Base-by-base conservation (phyloP, 2,113 vertebrate species). In the Gobiocypris rarus region DNA sequence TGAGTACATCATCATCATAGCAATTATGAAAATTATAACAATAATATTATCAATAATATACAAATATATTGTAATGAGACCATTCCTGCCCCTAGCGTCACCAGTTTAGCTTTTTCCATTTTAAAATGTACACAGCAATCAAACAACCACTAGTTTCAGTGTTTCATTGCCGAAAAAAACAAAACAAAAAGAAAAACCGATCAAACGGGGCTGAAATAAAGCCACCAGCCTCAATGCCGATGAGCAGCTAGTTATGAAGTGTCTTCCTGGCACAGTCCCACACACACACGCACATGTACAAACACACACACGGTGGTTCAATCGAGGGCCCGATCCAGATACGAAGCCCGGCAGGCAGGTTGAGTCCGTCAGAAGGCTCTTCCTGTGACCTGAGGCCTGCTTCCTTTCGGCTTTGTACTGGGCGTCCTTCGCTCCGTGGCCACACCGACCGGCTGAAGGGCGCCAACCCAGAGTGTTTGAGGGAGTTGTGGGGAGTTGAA, bases 21-120 rank as follows among this genome's bases (percentile, higher is more conserved):
- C 90, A 92, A 90, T 91, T 90, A 90, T 92, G 91, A 91, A 90
- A 93, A 92, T 90, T 85, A 92, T 88, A 91, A 90, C 88, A 91
- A 91, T 89, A 92, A 88, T 87, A 93, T 84, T 85, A 91, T 84
- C 89, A 90, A 91, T 87, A 91, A 88, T 92, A 91, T 89, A 92
- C 87, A 94, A 89, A 93, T 81, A 89, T 89, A 89, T 84, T 87
- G 88, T 89, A 89, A 92, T 80, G 75, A 94, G 91, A 91, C 71
- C 77, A 79, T 91, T 87, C 80, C 91, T 88, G 88, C 88, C 90
- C 88, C 86, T 88, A 89, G 88, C 88, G 89, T 41, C 84, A 89
- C 81, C 84, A 92, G 91, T 92, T 91, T 89, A 78, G 89, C 84
- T 45, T 87, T 86, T 89, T 88, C 84, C 61, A 84, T 82, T 87